Conservation (phyloP, 2,797 vertebrate genomes). For the Glossophaga mutica region DNA sequence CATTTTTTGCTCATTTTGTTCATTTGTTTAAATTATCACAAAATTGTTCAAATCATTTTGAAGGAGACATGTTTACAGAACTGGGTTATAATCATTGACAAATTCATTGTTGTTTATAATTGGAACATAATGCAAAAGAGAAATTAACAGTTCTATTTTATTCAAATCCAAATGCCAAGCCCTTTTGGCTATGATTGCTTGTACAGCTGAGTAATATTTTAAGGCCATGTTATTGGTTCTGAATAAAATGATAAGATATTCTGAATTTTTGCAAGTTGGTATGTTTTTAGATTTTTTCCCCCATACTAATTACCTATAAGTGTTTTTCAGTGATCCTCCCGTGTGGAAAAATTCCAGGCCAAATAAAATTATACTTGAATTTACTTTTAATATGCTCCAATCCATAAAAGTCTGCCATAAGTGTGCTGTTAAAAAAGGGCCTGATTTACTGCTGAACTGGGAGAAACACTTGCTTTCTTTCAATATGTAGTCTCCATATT, state of each 20-base stretch:
- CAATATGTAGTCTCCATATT: neutral
- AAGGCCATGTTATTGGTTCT: neutral
- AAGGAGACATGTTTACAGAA: neutral
- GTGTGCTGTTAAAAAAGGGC: neutral
- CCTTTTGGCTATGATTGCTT: neutral
- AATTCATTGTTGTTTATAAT: neutral
- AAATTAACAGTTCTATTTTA: neutral
- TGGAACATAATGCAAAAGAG: neutral
- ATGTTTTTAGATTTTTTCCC: neutral
- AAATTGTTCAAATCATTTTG: neutral
- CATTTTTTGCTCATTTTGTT: constrained; percentile 1
- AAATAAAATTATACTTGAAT: neutral
- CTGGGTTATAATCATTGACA: neutral
- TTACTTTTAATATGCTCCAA: neutral
- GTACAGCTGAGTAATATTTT: neutral
- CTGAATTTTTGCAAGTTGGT: neutral
- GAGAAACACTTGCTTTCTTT: neutral
- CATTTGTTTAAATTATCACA: neutral
- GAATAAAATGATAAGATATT: neutral
- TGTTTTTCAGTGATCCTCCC: neutral
- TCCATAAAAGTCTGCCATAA: neutral
- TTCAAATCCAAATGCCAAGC: neutral
- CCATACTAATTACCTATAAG: neutral
- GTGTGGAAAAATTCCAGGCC: neutral
- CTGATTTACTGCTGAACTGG: neutral